Base-by-base conservation (phyloP, 2,888 invertebrate genomes). In the Eristalis intricaria region DNA sequence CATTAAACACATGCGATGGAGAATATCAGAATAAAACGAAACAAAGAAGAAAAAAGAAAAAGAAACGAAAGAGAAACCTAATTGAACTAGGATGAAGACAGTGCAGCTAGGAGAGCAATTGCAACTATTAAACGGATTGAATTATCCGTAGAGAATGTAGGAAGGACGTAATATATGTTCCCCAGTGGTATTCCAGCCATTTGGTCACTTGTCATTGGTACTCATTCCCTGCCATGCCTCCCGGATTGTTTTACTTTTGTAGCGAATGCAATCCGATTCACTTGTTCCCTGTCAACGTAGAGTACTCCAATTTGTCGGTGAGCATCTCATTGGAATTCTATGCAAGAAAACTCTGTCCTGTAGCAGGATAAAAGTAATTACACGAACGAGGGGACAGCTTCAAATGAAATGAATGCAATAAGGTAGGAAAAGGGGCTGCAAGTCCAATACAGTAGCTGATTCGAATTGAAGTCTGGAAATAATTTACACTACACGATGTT, bases 91-190 rank as follows among this genome's bases (percentile, higher is more conserved):
- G 79, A 87, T 87, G 84, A 84, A 87, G 83, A 87, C 83, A 87
- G 79, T 79, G 64, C 63, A 87, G 84, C 71, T 40, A 58, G 65
- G 79, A 87, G 84, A 84, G 87, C 87, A 84, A 87, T 80, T 87
- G 87, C 64, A 87, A 87, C 83, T 79, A 87, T 87, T 87, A 87
- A 87, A 83, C 79, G 87, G 87, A 87, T 87, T 87, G 87, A 87
- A 87, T 87, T 87, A 87, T 87, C 84, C 84, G 64, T 65, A 73
- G 68, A 84, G 87, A 78, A 87, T 79, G 75, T 79, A 84, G 79
- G 77, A 87, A 66, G 56, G 83, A 81, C 50, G 75, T 87, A 84
- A 87, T 87, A 76, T 84, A 87, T 87, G 84, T 83, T 83, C 29
- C 64, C 71, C 38, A 79, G 87, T 83, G 84, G 87, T 87, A 87